Conservation (phyloP, 2,113 vertebrate species). For the Hippocampus mohnikei region DNA sequence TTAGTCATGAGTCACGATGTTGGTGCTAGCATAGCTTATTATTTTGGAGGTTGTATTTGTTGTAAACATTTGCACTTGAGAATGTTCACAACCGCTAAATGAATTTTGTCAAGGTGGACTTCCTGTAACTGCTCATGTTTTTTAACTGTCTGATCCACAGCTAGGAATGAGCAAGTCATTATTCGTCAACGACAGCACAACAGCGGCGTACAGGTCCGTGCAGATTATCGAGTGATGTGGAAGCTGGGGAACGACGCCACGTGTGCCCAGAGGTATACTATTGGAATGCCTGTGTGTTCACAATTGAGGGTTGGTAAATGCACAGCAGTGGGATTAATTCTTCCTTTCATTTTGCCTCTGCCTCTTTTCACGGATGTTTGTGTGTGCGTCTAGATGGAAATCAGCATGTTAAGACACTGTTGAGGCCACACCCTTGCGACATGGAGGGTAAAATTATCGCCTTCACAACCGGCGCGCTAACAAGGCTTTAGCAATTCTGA, state of each 20-base stretch:
- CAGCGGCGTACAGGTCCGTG: conserved; percentile 9
- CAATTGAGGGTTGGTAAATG: background rate
- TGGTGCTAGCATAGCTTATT: too few species aligned
- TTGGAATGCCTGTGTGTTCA: background rate
- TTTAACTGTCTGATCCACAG: conserved; percentile 61
- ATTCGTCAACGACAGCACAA: conserved; percentile 62
- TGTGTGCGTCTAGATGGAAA: conserved; percentile 44
- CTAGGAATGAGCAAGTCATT: conserved; percentile 76
- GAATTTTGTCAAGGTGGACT: background rate
- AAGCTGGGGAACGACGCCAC: background rate
- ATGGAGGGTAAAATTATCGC: background rate
- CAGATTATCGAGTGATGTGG: conserved; percentile 36
- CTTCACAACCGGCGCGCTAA: conserved; percentile 17
- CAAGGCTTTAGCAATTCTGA: conserved; percentile 12
- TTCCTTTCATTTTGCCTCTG: background rate
- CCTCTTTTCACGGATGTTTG: background rate
- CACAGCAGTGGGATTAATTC: background rate
- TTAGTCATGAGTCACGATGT: too few species aligned
- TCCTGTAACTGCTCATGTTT: conserved; percentile 9
- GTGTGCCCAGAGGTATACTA: conserved; percentile 13
- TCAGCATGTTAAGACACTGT: conserved; percentile 42
- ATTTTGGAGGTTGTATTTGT: too few species aligned
- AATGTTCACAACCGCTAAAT: too few species aligned
- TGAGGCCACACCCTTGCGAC: conserved; percentile 39
- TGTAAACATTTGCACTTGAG: too few species aligned